A percentile compares a stretch with the other conserved stretches of the same genome.
phyloP scores from a whole-genome alignment of 2,113 vertebrate genomes.

The Scomber scombrus region DNA sequence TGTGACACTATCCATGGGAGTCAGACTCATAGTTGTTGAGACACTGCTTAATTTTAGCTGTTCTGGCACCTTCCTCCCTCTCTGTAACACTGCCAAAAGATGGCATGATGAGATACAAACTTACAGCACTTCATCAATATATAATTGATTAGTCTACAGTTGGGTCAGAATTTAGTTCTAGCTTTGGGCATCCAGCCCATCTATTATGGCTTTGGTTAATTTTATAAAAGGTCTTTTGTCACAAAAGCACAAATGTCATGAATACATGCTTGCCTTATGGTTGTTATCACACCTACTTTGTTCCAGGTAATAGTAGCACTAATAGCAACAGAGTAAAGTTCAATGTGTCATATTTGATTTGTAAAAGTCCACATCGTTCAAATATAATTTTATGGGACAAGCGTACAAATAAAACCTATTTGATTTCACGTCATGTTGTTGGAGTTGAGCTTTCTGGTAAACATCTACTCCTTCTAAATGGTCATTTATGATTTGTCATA shows the following conservation, averaged over 20 bases:
- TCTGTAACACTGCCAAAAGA: conserved; percentile 66
- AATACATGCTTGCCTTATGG: neutral
- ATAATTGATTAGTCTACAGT: conserved; percentile 76
- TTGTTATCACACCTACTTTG: conserved; percentile 12
- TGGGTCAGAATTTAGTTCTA: conserved; percentile 66
- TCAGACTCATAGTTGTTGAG: conserved; percentile 60
- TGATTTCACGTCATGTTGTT: too few species aligned
- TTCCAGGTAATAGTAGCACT: neutral
- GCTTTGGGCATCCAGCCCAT: conserved; percentile 67
- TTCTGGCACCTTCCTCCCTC: conserved; percentile 59
- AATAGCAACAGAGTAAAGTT: neutral
- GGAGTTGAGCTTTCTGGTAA: too few species aligned
- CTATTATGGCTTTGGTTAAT: conserved; percentile 50
- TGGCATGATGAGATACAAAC: conserved; percentile 71
- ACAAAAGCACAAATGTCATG: neutral
- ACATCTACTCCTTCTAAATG: too few species aligned
- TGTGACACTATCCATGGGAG: conserved; percentile 46
- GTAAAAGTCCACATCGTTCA: neutral
- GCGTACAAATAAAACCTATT: too few species aligned
- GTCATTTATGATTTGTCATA: too few species aligned
- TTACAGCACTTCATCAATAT: conserved; percentile 79
- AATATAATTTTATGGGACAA: neutral
- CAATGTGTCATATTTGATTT: neutral
- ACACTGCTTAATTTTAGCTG: conserved; percentile 70
- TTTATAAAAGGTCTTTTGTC: conserved; percentile 43